Evolutionary conservation across 2,888 invertebrate species (phyloP), one percentile per base, ranked within the genome.

Genomic region (Chaitophorus viminalis): DNA sequence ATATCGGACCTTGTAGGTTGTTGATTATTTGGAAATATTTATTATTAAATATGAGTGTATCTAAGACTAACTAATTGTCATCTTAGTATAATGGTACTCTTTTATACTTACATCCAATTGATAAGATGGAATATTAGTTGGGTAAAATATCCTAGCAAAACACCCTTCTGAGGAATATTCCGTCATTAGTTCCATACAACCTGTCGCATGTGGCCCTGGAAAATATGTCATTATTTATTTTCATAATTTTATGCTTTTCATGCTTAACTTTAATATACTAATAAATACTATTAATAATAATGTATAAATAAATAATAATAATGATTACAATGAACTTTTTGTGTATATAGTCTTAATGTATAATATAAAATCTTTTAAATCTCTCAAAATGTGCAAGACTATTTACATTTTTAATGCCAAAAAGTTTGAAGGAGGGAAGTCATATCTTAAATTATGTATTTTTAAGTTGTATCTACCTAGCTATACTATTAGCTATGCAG

Each of bases 131-230:
- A 89, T 77, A 52, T 89, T 88, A 29, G 93, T 93, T 5, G 94
- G 94, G 90, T 94, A 94, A 90, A 92, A 94, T 4, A 94, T 89
- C 82, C 94, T 91, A 89, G 93, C 91, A 90, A 94, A 94, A 39
- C 92, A 90, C 17, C 94, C 93, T 21, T 92, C 91, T 90, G 92
- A 91, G 17, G 92, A 91, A 90, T 93, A 92, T 88, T 92, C 93
- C 68, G 93, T 91, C 93, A 94, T 93, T 39, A 94, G 90, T 91
- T 94, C 94, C 60, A 92, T 91, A 90, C 93, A 93, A 82, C 94
- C 94, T 54, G 94, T 93, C 72, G 92, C 91, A 90, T 92, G 93
- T 1, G 92, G 92, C 14, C 94, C 93, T 93, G 89, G 89, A 91
- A 91, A 29, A 76, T 46, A 25, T 21, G 8, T n/a, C 5, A 74